phyloP scores from a whole-genome alignment of 2,888 invertebrate species.

The Timema podura region DNA sequence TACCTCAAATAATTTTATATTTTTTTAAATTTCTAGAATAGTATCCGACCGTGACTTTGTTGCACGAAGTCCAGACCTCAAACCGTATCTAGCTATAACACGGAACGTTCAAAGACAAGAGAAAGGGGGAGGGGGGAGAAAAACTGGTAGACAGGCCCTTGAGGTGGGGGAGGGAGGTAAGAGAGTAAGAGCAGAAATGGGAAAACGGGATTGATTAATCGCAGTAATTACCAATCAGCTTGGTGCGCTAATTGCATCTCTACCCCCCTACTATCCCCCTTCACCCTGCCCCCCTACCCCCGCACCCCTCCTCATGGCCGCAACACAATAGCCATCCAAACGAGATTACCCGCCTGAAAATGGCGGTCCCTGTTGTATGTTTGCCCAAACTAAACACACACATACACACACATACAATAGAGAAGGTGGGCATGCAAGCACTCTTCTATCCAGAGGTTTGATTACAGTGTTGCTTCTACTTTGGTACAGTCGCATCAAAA shows the following conservation, averaged over 20 bases:
- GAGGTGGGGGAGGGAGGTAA: too few species aligned
- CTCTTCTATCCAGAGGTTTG: too few species aligned
- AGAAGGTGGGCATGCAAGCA: too few species aligned
- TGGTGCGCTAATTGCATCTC: conserved; percentile 37
- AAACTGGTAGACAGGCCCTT: too few species aligned
- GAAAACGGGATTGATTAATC: conserved; percentile 53
- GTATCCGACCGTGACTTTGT: too few species aligned
- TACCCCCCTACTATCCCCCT: conserved; percentile 13
- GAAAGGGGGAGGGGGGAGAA: background rate
- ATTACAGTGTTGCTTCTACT: too few species aligned
- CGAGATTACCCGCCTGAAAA: conserved; percentile 49
- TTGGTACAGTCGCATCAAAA: too few species aligned
- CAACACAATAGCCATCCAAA: conserved; percentile 39
- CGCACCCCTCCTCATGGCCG: conserved; percentile 17
- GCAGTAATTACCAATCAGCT: conserved; percentile 53
- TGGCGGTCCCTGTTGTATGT: conserved; percentile 40
- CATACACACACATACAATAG: too few species aligned
- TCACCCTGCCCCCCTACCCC: background rate
- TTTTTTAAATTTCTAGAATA: too few species aligned
- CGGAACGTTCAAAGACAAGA: background rate
- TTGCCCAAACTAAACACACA: conserved; percentile 16
- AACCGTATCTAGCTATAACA: too few species aligned
- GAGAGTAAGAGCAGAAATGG: conserved; percentile 49
- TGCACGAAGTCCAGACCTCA: too few species aligned
- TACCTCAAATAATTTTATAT: too few species aligned